Evolutionary conservation across 2,797 vertebrate species (phyloP), one percentile per base, ranked within the genome.

Genomic region (Chrosomus eos): DNA sequence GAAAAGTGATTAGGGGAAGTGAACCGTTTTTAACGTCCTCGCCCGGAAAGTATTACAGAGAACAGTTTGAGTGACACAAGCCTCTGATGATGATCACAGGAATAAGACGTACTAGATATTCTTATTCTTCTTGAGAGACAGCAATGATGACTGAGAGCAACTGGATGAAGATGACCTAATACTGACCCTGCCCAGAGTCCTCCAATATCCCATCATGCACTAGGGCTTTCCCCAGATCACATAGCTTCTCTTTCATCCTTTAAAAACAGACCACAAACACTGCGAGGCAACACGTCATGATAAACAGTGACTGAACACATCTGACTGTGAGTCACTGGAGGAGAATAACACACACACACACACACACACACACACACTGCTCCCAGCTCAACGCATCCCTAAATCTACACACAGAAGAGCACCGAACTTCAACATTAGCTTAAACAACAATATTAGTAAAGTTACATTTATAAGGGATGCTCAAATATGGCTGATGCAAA

Each of bases 221-320:
- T 51, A 70, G 38, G 23, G 73, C 60, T 70, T 84, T 23, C 80
- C 31, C 80, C 40, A 3, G 21, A 77, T 60, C 62, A 78, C 45
- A 72, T 36, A 81, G 58, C 53, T 40, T 76, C 36, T 68, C 26
- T 45, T 76, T 81, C 23, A 81, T 62, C 48, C 38, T 58, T 70
- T 26, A 48, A 45, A n/a, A 53, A 74, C 26, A 33, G 8, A 23
- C 18, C 62, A 58, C 72, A 70, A 86, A 82, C 73, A 13, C 21
- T 62, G 70, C 45, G n/a, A 67, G 79, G 55, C 72, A 33, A 70
- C 84, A 77, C 7, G 23, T 71, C 85, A 62, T 2, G 28, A 71
- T 62, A 78, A 82, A 48, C n/a, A 51, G 73, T 40, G 38, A 75
- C 79, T 51, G 28, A 85, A 70, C 73, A 78, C 64, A 82, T 26